Evolutionary conservation across 1,140 invertebrate species (phyloP).

Genomic region (Drosophila busckii): DNA sequence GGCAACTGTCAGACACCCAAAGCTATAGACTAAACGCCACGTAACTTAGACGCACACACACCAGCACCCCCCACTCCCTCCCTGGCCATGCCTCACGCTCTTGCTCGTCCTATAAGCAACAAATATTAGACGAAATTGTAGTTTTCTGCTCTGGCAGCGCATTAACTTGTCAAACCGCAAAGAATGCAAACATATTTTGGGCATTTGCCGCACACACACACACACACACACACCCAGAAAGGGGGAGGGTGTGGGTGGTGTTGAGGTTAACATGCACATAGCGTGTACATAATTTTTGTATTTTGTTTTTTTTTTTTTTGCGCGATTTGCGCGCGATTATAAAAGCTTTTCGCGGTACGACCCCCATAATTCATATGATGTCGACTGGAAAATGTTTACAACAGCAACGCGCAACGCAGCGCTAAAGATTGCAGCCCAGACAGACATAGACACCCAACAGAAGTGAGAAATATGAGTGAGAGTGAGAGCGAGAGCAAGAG

Average conservation of each 20-base stretch:
- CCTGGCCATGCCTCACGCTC: neutral
- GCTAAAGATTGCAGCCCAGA: constrained; percentile 52
- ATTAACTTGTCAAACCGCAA: constrained; percentile 77
- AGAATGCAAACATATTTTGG: constrained; percentile 77
- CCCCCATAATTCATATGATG: constrained; percentile 78
- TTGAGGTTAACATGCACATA: constrained; percentile 13
- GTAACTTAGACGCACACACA: too few species aligned
- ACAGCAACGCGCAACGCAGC: too few species aligned
- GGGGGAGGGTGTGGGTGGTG: neutral
- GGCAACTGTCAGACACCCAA: neutral
- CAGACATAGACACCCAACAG: constrained; percentile 6
- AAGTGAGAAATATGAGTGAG: too few species aligned
- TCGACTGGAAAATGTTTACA: constrained; percentile 77
- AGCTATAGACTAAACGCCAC: too few species aligned
- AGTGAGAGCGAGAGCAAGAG: too few species aligned
- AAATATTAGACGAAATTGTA: neutral
- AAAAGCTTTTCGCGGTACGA: constrained; percentile 79
- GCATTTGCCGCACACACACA: constrained; percentile 50
- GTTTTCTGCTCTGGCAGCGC: constrained; percentile 37
- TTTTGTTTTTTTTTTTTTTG: constrained; percentile 37
- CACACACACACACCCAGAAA: constrained; percentile 1
- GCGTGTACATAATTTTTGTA: constrained; percentile 71
- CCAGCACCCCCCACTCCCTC: neutral
- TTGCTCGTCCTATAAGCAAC: neutral
- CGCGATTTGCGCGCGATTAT: constrained; percentile 78